Conservation (phyloP, 1,140 invertebrate genomes). For the Anastrepha obliqua region DNA sequence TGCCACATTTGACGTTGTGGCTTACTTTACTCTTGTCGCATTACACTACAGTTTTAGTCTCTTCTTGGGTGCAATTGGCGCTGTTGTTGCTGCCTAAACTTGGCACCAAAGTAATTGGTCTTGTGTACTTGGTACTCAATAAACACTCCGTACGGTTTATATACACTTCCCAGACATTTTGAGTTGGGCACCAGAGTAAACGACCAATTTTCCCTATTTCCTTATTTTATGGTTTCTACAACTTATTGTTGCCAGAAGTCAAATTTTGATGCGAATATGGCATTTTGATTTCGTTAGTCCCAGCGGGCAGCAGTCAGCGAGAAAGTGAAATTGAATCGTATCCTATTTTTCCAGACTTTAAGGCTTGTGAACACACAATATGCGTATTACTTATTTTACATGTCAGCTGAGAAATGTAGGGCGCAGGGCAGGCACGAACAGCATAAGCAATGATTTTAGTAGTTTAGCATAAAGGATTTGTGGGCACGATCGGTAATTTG, state of each 20-base stretch:
- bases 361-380: too few relatives aligned
- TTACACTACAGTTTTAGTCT: neutral
- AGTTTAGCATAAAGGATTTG: too few relatives aligned
- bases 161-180: neutral
- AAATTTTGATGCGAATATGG: neutral
- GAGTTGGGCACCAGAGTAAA: neutral
- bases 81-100: neutral
- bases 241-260: neutral
- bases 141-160: conserved; percentile 31
- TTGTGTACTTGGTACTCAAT: conserved; percentile 43
- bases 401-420: too few relatives aligned
- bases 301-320: neutral
- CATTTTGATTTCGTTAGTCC: neutral
- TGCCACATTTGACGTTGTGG: conserved; percentile 7
- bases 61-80: neutral
- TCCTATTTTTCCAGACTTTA: too few relatives aligned
- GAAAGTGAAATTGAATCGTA: too few relatives aligned
- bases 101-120: neutral
- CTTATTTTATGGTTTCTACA: neutral
- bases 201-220: neutral
- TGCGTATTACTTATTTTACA: too few relatives aligned
- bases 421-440: too few relatives aligned
- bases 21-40: conserved; percentile 41
- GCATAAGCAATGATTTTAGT: too few relatives aligned
- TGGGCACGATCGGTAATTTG: too few relatives aligned